Conservation (phyloP, 2,797 vertebrate genomes). For the Tarsius wallacei region DNA sequence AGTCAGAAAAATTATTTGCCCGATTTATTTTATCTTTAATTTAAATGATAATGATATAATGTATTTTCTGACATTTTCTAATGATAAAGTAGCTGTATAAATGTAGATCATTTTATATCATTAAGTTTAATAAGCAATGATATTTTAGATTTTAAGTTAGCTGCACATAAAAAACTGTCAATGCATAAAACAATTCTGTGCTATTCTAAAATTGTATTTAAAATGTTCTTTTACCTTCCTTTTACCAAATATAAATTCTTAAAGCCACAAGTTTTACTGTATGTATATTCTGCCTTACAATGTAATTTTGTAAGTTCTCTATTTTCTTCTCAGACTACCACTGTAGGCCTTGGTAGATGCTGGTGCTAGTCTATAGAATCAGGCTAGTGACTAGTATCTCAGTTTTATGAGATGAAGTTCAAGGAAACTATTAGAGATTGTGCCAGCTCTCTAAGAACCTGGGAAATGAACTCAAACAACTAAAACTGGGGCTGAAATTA, state of each 20-base stretch:
- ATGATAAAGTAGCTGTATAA: background rate
- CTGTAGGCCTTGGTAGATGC: background rate
- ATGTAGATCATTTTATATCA: background rate
- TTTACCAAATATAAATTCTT: background rate
- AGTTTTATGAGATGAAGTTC: background rate
- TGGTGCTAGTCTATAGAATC: background rate
- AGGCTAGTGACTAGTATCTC: background rate
- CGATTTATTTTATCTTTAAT: slow-evolving; percentile 36
- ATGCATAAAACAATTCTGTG: background rate
- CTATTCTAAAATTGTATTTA: background rate
- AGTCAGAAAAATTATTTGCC: slow-evolving; percentile 25
- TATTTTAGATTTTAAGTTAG: slow-evolving; percentile 1
- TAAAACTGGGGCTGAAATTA: slow-evolving; percentile 33
- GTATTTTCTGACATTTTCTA: slow-evolving; percentile 45
- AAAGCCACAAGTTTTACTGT: background rate
- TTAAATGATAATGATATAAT: background rate
- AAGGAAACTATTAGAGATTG: background rate
- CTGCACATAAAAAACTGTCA: background rate
- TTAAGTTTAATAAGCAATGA: background rate
- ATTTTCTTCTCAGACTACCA: background rate
- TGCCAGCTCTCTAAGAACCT: background rate
- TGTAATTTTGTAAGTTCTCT: background rate
- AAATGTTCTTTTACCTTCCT: background rate
- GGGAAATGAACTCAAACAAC: slow-evolving; percentile 29
- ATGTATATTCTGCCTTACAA: background rate